Conservation (phyloP, 2,797 vertebrate genomes). For the Acanthiza pusilla region DNA sequence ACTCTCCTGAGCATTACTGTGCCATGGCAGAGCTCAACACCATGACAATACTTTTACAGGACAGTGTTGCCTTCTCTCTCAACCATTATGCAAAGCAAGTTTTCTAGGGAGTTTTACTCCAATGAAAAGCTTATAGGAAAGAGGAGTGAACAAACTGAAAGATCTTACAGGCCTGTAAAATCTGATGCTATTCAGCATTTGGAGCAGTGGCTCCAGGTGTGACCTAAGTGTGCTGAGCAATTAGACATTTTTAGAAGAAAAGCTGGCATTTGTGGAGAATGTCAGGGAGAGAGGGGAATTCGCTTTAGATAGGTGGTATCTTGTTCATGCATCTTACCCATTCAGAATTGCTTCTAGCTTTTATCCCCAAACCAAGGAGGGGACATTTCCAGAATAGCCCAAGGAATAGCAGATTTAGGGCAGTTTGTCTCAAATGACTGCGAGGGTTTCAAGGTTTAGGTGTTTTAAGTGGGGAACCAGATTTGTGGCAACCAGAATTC, state of each 20-base stretch:
- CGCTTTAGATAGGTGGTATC: neutral
- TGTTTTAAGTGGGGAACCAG: neutral
- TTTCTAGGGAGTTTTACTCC: neutral
- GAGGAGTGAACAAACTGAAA: neutral
- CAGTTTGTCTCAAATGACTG: neutral
- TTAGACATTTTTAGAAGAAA: neutral
- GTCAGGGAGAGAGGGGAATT: neutral
- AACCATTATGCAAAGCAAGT: neutral
- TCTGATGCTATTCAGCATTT: neutral
- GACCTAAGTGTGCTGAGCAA: neutral
- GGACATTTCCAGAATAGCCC: neutral
- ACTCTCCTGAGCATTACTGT: neutral
- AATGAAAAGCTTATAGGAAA: neutral
- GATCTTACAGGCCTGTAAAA: neutral
- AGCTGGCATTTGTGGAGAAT: neutral
- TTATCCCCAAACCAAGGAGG: neutral
- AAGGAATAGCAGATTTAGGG: neutral
- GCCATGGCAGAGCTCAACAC: neutral
- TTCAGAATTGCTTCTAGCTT: neutral
- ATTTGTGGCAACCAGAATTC: neutral
- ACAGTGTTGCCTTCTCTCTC: neutral
- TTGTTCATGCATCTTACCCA: neutral
- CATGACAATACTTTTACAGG: neutral
- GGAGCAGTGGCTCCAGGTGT: neutral
- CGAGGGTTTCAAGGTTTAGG: neutral